Evolutionary conservation across 2,888 invertebrate species (phyloP).

Genomic region (Eristalis intricaria): DNA sequence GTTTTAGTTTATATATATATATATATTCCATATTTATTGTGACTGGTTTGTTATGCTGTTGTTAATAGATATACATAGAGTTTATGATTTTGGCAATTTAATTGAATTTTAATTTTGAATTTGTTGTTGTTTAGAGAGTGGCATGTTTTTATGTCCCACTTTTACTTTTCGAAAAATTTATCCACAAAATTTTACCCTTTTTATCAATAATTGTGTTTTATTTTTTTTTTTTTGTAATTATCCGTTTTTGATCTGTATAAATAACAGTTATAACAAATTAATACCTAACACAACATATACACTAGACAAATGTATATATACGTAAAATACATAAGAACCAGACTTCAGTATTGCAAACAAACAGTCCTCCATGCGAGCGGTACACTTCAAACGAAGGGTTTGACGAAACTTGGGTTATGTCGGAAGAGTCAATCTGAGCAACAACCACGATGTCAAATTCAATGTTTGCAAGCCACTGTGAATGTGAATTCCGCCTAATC

Average conservation of each 20-base stretch:
- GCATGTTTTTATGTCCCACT: slow-evolving; percentile 71
- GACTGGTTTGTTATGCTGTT: slow-evolving; percentile 72
- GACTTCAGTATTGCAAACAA: neutral
- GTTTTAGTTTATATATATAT: slow-evolving; percentile 39
- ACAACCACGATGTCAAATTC: neutral
- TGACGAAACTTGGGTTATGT: too few species aligned
- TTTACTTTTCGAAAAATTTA: slow-evolving; percentile 50
- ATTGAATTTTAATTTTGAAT: slow-evolving; percentile 8
- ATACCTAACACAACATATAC: slow-evolving; percentile 64
- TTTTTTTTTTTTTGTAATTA: slow-evolving; percentile 20
- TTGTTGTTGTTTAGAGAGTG: slow-evolving; percentile 46
- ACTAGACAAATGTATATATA: slow-evolving; percentile 57
- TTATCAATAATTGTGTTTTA: slow-evolving; percentile 28
- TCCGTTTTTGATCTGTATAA: slow-evolving; percentile 49
- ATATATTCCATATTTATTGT: slow-evolving; percentile 41
- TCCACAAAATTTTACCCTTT: slow-evolving; percentile 58
- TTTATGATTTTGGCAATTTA: slow-evolving; percentile 62
- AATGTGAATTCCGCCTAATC: neutral
- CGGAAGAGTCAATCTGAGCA: too few species aligned
- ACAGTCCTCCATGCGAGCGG: neutral
- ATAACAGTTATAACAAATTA: slow-evolving; percentile 72
- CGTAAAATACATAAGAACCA: slow-evolving; percentile 3
- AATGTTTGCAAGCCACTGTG: neutral
- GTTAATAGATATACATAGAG: slow-evolving; percentile 64
- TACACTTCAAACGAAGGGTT: neutral